Evolutionary conservation across 1,140 invertebrate species (phyloP).

Genomic region (Trichonephila inaurata): DNA sequence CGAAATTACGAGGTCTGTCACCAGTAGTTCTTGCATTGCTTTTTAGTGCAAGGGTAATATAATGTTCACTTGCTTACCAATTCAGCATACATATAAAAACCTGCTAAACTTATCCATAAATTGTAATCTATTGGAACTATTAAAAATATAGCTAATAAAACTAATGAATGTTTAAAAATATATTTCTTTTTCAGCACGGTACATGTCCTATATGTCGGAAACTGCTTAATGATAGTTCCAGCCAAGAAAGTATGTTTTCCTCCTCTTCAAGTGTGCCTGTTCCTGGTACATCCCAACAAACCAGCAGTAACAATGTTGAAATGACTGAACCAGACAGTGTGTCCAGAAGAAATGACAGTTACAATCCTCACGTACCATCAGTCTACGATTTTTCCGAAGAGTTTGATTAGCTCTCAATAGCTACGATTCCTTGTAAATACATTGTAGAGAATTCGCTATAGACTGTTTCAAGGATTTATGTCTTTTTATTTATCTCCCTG

Average conservation of each 20-base stretch:
- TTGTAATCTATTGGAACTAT: too few species aligned
- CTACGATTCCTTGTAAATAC: slow-evolving; percentile 70
- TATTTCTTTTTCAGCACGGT: slow-evolving; percentile 86
- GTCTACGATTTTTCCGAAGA: slow-evolving; percentile 74
- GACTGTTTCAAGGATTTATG: slow-evolving; percentile 55
- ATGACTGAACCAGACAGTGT: background rate
- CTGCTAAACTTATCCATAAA: too few species aligned
- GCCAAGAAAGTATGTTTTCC: slow-evolving; percentile 56
- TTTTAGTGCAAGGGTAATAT: too few species aligned
- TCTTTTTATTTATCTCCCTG: slow-evolving; percentile 26
- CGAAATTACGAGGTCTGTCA: too few species aligned
- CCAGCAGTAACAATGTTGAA: background rate
- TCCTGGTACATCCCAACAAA: background rate
- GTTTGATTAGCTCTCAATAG: slow-evolving; percentile 62
- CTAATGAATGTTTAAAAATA: background rate
- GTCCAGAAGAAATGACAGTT: slow-evolving; percentile 80
- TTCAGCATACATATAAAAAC: too few species aligned
- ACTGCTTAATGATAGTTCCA: slow-evolving; percentile 84
- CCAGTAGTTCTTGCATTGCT: too few species aligned
- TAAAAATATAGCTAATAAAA: too few species aligned
- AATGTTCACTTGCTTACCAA: too few species aligned
- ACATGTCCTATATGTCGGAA: slow-evolving; percentile 97
- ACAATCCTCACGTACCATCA: slow-evolving; percentile 34
- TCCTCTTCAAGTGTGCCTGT: background rate
- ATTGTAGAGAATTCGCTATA: slow-evolving; percentile 58